phyloP scores from a whole-genome alignment of 1,140 invertebrate species.

The Argopecten irradians region DNA sequence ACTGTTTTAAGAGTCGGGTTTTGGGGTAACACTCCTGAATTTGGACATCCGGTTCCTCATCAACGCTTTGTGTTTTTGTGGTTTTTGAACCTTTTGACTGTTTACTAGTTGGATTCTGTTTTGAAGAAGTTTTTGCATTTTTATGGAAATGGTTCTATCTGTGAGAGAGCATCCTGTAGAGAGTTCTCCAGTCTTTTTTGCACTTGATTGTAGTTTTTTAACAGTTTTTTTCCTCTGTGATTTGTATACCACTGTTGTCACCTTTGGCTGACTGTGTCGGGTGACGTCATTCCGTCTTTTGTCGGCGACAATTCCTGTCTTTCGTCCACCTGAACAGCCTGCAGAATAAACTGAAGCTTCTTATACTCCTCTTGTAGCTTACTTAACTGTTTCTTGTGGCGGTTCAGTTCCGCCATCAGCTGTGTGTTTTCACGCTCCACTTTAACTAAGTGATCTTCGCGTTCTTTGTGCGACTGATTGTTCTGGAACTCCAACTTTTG shows the following conservation, averaged over 20 bases:
- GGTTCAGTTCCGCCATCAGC: constrained; percentile 20
- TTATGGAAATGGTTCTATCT: constrained; percentile 65
- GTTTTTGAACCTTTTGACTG: background rate
- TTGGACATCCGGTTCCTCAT: background rate
- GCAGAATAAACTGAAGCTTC: constrained; percentile 24
- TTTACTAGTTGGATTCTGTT: background rate
- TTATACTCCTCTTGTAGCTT: constrained; percentile 39
- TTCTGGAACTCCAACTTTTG: constrained; percentile 39
- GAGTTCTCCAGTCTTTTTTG: constrained; percentile 69
- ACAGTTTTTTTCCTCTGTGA: constrained; percentile 67
- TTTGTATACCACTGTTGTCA: constrained; percentile 57
- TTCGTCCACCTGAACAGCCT: background rate
- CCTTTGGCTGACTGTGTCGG: constrained; percentile 30
- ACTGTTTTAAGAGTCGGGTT: background rate
- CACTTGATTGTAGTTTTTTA: constrained; percentile 61
- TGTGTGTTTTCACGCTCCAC: constrained; percentile 48
- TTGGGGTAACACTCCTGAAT: background rate
- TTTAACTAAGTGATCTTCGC: constrained; percentile 42
- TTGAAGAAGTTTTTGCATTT: constrained; percentile 39
- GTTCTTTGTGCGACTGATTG: constrained; percentile 25
- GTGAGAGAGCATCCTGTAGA: constrained; percentile 65
- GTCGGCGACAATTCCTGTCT: background rate
- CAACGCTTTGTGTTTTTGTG: background rate
- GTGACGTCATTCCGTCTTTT: constrained; percentile 29
- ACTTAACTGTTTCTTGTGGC: constrained; percentile 33